Evolutionary conservation across 2,113 vertebrate species (phyloP).

Genomic region (Suricata suricatta): DNA sequence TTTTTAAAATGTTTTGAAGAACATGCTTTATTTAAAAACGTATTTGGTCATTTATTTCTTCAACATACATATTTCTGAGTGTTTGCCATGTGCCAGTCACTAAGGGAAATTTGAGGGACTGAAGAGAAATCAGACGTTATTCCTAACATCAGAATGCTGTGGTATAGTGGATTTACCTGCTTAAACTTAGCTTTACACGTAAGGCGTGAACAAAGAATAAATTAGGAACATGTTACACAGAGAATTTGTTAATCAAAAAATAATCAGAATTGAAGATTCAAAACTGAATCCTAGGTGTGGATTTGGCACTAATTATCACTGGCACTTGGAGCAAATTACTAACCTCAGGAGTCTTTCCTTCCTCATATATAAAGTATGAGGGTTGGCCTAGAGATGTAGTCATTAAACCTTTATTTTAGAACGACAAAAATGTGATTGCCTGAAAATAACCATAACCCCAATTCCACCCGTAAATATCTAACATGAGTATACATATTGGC

Average conservation of each 20-base stretch:
- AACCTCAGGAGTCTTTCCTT: neutral
- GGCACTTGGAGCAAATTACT: neutral
- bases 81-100: neutral
- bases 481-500: neutral
- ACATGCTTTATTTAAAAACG: neutral
- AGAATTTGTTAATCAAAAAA: conserved; percentile 12
- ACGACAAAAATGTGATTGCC: neutral
- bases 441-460: neutral
- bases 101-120: neutral
- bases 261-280: neutral
- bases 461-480: neutral
- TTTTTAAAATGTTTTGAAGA: conserved; percentile 38
- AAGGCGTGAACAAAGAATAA: neutral
- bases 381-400: neutral
- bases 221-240: neutral
- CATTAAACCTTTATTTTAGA: neutral
- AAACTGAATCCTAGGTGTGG: neutral
- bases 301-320: neutral
- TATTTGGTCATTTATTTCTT: neutral
- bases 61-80: neutral
- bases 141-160: neutral
- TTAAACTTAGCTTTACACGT: neutral
- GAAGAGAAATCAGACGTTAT: neutral
- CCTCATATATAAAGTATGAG: neutral
- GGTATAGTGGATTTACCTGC: neutral